These are phyloP conservation scores for Cladorhizidae sp. DNA, from an alignment of 37 sponge, comb jelly and placozoan species.

Conservation along the genomic window DNA sequence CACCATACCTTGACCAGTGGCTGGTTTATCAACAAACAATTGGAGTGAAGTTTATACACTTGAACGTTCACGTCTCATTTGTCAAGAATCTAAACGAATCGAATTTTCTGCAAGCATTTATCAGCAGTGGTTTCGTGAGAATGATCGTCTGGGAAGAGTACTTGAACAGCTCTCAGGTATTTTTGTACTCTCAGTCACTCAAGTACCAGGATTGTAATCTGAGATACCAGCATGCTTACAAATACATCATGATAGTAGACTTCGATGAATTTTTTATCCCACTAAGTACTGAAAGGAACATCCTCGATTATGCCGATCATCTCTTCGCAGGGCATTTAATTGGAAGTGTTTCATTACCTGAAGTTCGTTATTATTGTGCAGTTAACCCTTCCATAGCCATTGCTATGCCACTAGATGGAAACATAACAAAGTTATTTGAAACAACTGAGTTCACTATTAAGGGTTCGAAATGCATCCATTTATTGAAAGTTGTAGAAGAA, in stretches of 20 bases:
- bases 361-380: not conserved
- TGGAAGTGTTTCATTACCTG: not conserved
- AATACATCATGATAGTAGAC: not conserved
- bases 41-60: not conserved
- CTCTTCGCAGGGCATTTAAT: not conserved
- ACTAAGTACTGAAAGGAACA: not conserved
- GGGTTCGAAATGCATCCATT: too few species aligned
- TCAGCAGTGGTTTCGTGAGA: not conserved
- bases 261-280: slow-evolving; percentile 8
- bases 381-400: too few species aligned
- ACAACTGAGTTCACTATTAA: too few species aligned
- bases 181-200: slow-evolving; percentile 6
- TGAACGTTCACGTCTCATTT: not conserved
- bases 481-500: too few species aligned
- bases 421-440: not conserved
- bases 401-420: not conserved
- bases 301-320: not conserved
- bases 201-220: not conserved
- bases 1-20: not conserved
- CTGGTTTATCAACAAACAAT: not conserved
- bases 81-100: not conserved
- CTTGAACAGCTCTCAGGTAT: not conserved
- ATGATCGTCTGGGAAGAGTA: slow-evolving; percentile 1
- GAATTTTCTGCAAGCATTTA: not conserved
- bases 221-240: not conserved